Evolutionary conservation across 2,888 invertebrate species (phyloP), one percentile per base, ranked within the genome.

Genomic region (Sarcophaga variegata): DNA sequence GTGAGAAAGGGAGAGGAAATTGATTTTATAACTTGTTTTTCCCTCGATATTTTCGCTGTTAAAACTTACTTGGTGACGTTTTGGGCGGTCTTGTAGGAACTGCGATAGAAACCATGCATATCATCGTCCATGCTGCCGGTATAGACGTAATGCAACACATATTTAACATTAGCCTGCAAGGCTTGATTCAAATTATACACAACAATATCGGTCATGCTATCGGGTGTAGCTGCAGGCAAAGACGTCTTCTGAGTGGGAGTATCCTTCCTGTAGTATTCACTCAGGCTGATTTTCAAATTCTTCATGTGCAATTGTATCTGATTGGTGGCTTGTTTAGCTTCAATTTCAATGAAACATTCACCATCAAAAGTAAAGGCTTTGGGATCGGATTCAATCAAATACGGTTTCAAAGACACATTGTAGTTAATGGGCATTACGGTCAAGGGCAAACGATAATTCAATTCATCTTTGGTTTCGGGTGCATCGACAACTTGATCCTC

Each of bases 381-480:
- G 0, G 85, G 86, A 86, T 92, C 91, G 60, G 22, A 83, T 20
- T 88, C 89, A 25, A 94, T 91, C 4, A 95, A 93, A 88, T 94
- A 94, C 0, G 95, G 95, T 0, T 92, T 93, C 6, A 96, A 89
- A 0, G 92, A 89, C 0, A 96, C 92, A 27, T 93, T 92, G 88
- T 96, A 96, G 22, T 92, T 92, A 0, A 88, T 89, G 0, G 96
- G 96, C 2, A 81, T 82, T 0, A 95, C 93, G 0, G 91, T 92
- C 3, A 72, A 54, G 3, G 90, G 88, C 12, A 93, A 87, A 37
- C 93, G 90, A 64, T 92, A 93, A 4, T 91, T 89, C 4, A 64
- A 66, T 12, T 62, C 75, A 8, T 67, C 88, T 0, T 27, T 62
- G 5, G 79, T 22, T 2, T 27, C 63, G 0, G 89, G 88, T 0